These are phyloP conservation scores for Amphipyra tragopoginis DNA, from an alignment of 2,888 invertebrate species.

Conservation along the genomic window DNA sequence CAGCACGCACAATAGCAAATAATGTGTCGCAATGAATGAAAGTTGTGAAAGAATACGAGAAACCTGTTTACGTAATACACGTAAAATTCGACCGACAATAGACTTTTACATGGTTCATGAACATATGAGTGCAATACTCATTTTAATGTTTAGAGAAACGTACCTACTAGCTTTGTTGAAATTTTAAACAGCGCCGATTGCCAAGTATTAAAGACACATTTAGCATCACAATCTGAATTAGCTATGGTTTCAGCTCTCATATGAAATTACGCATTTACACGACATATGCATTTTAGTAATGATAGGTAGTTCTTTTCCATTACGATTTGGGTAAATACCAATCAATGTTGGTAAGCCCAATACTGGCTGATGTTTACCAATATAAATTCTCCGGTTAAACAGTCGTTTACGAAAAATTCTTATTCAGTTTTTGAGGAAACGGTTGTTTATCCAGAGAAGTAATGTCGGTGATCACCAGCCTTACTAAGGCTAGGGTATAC, in stretches of 20 bases:
- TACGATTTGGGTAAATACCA: too few relatives aligned
- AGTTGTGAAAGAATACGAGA: conserved; percentile 72
- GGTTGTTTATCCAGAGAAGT: too few relatives aligned
- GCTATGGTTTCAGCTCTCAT: conserved; percentile 40
- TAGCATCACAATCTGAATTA: conserved; percentile 37
- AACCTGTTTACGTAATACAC: conserved; percentile 66
- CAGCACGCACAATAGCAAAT: conserved; percentile 65
- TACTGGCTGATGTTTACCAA: too few relatives aligned
- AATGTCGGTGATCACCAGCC: too few relatives aligned
- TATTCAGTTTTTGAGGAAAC: too few relatives aligned
- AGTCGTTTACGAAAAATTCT: too few relatives aligned
- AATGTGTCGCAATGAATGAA: conserved; percentile 73
- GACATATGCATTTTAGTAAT: background rate
- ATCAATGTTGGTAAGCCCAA: too few relatives aligned
- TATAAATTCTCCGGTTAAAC: too few relatives aligned
- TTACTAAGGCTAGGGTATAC: too few relatives aligned
- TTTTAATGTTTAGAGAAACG: conserved; percentile 45
- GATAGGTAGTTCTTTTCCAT: too few relatives aligned
- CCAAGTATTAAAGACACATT: conserved; percentile 46
- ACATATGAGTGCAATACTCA: conserved; percentile 60
- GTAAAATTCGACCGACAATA: conserved; percentile 60
- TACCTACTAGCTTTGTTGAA: conserved; percentile 23
- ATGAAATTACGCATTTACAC: conserved; percentile 24
- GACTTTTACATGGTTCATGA: conserved; percentile 62
- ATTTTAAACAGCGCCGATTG: conserved; percentile 37